Base-by-base conservation (phyloP, 1,140 invertebrate species). In the Dendrolimus kikuchii region DNA sequence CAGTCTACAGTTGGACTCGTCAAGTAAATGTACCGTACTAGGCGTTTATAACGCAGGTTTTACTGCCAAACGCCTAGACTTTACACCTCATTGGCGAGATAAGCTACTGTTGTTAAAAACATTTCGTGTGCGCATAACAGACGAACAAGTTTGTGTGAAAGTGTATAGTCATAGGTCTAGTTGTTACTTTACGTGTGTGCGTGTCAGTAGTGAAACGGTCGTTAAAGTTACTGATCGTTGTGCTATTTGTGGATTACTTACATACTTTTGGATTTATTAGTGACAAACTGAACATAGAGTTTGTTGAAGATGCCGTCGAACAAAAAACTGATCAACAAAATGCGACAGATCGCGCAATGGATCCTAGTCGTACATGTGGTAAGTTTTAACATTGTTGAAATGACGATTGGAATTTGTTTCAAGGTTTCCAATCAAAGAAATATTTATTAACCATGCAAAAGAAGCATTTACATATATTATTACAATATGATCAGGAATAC, bases 1-100 rank as follows among this genome's bases (percentile, higher is more conserved):
- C 82, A 86, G 82, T 86, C 77, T 79, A 77, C 77, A 75, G 79
- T 86, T 74, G 76, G 72, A 75, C 75, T 84, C 76, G 74, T 78
- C 73, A 79, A 85, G 79, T 74, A 75, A 80, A 66, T 61, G 64
- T 70, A 69, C 69, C 61, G 67, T 83, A 73, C 71, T 72, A 77
- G 71, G 74, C 70, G 79, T 84, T 81, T 71, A 82, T 80, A 81
- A 68, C 69, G 82, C 76, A 81, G 75, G 66, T 66, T 74, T 73
- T 69, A 75, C 80, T 82, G 82, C 81, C 64, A 61, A 77, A 75
- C 70, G 74, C 74, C 72, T 73, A 77, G 66, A 73, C 57, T 59
- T 70, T 60, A 65, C 59, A 63, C 59, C 66, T 64, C 49, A 66
- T 66, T 66, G 65, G 68, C 58, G 53, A 66, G 59, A 77, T 66